Conservation (phyloP, 2,797 vertebrate genomes). For the Rhincodon typus region DNA sequence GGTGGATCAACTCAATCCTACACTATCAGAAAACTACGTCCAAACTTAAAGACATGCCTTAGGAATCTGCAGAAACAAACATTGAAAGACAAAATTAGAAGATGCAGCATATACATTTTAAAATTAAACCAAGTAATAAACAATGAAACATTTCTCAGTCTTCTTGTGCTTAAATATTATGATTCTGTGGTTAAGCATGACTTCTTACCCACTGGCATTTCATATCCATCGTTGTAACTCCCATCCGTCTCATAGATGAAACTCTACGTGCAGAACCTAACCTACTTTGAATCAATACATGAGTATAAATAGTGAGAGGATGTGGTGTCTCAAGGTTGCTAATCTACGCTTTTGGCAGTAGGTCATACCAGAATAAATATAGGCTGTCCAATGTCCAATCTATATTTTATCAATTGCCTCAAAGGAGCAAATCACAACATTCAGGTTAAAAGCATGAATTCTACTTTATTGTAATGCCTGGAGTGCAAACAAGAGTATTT, state of each 20-base stretch:
- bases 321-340: neutral
- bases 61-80: neutral
- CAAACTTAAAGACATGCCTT: neutral
- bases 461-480: neutral
- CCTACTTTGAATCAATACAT: neutral
- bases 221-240: neutral
- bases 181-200: neutral
- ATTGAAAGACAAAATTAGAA: neutral
- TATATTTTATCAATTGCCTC: neutral
- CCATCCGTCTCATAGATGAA: neutral
- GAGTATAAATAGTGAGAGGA: neutral
- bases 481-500: neutral
- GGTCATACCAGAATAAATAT: neutral
- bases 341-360: neutral
- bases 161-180: neutral
- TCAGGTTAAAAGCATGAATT: neutral
- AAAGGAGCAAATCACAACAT: neutral
- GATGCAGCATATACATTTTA: neutral
- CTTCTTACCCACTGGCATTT: neutral
- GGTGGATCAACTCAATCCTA: neutral
- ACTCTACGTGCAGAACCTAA: neutral
- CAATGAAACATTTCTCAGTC: neutral
- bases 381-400: neutral
- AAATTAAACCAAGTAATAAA: constrained; percentile 1
- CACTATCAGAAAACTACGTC: neutral